Conservation (phyloP, 1,140 invertebrate genomes). For the Diorhabda carinulata region DNA sequence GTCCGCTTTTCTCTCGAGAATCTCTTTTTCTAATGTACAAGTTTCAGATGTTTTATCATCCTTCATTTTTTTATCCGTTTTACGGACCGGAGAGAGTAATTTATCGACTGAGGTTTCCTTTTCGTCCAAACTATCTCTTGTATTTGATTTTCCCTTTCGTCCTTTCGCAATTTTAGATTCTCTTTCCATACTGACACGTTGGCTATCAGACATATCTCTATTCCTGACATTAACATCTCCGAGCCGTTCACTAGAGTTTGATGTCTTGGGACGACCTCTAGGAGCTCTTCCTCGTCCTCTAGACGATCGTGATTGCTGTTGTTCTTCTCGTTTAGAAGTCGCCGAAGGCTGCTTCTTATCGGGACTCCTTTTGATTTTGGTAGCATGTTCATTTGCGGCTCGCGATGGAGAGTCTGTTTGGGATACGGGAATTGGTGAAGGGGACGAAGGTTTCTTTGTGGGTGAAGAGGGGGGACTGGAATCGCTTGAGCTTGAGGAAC, state of each 20-base stretch:
- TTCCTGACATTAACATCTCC: constrained; percentile 58
- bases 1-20: constrained; percentile 53
- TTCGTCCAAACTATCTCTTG: constrained; percentile 14
- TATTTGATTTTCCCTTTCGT: constrained; percentile 39
- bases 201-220: constrained; percentile 60
- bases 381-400: constrained; percentile 21
- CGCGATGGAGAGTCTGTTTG: constrained; percentile 26
- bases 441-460: constrained; percentile 21
- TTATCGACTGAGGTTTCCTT: constrained; percentile 53
- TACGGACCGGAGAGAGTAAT: constrained; percentile 63
- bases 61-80: constrained; percentile 63
- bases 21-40: constrained; percentile 53
- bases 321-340: constrained; percentile 43
- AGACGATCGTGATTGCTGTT: constrained; percentile 21
- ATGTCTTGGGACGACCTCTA: constrained; percentile 40
- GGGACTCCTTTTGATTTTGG: constrained; percentile 26
- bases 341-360: constrained; percentile 36
- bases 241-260: constrained; percentile 58
- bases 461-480: constrained; percentile 37
- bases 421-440: constrained; percentile 17
- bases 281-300: constrained; percentile 34
- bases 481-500: constrained; percentile 43
- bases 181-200: constrained; percentile 48
- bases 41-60: constrained; percentile 44
- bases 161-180: constrained; percentile 29